Base-by-base conservation (phyloP, 2,888 invertebrate species). In the Acleris cristana region DNA sequence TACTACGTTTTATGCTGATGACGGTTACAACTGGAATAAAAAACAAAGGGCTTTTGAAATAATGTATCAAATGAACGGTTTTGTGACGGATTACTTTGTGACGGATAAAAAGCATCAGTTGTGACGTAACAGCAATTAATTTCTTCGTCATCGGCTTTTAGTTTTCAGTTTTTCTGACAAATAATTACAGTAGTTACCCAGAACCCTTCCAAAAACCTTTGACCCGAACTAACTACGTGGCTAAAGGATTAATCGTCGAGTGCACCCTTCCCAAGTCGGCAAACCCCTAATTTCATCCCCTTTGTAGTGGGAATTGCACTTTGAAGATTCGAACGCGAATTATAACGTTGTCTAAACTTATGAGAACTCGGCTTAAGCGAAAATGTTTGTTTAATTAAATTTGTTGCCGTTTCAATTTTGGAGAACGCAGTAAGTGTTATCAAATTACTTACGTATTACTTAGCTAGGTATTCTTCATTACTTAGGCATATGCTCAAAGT, bases 301-400 rank as follows among this genome's bases (percentile, higher is more conserved):
- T 67, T 67, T 67, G 67, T 67, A 58, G 67, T 62, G 62, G 52
- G 60, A 48, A 52, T 26, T 67, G 67, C 67, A 67, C 67, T 67
- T 67, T 67, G 67, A 67, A 67, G 67, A 67, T 63, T 57, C 66
- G 40, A 19, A 30, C 44, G 23, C 54, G 66, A 66, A 66, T 66
- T 66, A 66, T 60, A 60, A 23, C 61, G 56, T 48, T 58, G 26
- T 55, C 26, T 26, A 26, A 61, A 66, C 56, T 66, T 66, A 61
- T 66, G 61, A 61, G 44, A 57, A 61, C 61, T 62, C 61, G 65
- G 61, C 55, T 61, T 66, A 49, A 57, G 52, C 45, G 61, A 30
- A 66, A 66, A 56, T 61, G 66, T 66, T 65, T 61, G 61, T 65
- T 65, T 65, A 55, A 61, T 66, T 66, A 61, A 66, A 66, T 61